Percentiles rank a stretch among this genome's conserved stretches.
Conservation (phyloP, 2,797 vertebrate species). For the Pteropus rufus region DNA sequence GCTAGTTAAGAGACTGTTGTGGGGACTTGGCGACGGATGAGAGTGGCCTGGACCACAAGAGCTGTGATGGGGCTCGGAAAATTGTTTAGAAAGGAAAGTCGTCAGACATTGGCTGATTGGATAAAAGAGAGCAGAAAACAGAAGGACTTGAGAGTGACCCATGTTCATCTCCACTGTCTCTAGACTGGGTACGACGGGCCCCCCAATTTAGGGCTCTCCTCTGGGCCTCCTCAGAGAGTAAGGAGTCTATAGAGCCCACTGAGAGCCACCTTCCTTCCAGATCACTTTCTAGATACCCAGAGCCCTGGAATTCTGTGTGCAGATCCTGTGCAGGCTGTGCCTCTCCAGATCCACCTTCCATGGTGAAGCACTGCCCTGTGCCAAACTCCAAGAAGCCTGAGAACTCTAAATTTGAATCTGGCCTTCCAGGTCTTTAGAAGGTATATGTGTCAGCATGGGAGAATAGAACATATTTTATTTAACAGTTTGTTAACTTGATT, state of each 20-base stretch:
- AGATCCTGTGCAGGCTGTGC: not conserved
- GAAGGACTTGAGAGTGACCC: not conserved
- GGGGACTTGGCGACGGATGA: not conserved
- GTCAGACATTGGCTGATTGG: not conserved
- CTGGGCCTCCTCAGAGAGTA: not conserved
- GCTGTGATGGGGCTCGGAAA: not conserved
- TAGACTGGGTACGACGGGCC: not conserved
- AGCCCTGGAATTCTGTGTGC: not conserved
- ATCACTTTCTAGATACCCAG: not conserved
- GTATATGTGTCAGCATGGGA: conserved; percentile 9
- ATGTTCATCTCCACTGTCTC: not conserved
- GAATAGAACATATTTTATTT: conserved; percentile 57
- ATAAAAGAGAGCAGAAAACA: not conserved
- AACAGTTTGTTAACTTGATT: conserved; percentile 73
- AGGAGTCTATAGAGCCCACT: not conserved
- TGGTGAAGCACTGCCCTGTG: not conserved
- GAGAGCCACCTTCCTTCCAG: not conserved
- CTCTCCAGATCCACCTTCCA: not conserved
- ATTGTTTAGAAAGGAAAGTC: not conserved
- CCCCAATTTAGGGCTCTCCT: not conserved
- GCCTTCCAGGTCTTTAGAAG: conserved; percentile 22
- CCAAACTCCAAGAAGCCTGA: not conserved
- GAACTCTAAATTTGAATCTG: not conserved
- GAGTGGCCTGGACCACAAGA: not conserved
- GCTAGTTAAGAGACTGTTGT: not conserved